phyloP scores from a whole-genome alignment of 2,113 vertebrate genomes.

The Columbina picui region DNA sequence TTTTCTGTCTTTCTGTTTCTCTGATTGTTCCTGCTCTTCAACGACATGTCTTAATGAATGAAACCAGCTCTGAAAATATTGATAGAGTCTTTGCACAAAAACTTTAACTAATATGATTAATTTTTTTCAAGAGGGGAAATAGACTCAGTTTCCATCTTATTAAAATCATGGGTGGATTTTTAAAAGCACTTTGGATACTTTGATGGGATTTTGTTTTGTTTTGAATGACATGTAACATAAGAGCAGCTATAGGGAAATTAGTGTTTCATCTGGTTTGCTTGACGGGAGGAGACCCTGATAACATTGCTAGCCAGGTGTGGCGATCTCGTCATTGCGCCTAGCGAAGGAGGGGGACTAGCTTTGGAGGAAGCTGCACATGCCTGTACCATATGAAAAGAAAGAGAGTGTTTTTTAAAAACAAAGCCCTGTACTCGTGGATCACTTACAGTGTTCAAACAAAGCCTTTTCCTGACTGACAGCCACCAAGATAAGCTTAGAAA shows the following conservation, averaged over 20 bases:
- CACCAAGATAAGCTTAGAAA: constrained; percentile 57
- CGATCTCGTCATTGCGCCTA: background rate
- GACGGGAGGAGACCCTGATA: background rate
- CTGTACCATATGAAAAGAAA: constrained; percentile 20
- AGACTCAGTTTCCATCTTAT: background rate
- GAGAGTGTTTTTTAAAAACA: constrained; percentile 13
- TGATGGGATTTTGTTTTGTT: background rate
- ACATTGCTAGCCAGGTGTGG: constrained; percentile 22
- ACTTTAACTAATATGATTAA: background rate
- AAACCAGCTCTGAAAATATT: background rate
- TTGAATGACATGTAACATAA: background rate
- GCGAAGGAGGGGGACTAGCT: constrained; percentile 13
- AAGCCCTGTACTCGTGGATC: constrained; percentile 36
- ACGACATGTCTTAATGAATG: background rate
- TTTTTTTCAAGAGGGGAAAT: background rate
- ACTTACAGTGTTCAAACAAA: constrained; percentile 67
- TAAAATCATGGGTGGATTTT: background rate
- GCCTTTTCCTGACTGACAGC: constrained; percentile 44
- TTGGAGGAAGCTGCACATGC: constrained; percentile 27
- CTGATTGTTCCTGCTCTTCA: background rate
- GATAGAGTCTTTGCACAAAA: background rate
- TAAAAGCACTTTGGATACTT: background rate
- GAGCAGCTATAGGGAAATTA: background rate
- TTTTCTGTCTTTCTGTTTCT: background rate
- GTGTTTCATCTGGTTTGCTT: background rate